phyloP scores from a whole-genome alignment of 2,797 vertebrate genomes.

The Melopsittacus undulatus region DNA sequence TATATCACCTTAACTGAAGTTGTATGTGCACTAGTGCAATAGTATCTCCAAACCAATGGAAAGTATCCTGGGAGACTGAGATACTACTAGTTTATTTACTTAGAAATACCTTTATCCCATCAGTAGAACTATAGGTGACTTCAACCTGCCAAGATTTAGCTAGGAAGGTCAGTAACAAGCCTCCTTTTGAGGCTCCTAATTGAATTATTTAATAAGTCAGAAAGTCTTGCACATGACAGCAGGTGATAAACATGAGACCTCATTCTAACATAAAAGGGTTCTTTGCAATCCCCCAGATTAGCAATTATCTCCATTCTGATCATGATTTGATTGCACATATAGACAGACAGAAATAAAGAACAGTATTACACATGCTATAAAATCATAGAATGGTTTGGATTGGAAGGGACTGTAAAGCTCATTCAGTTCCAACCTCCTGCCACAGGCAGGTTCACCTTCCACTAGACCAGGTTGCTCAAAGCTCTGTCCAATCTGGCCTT shows the following conservation, averaged over 20 bases:
- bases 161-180: neutral
- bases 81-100: neutral
- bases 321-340: neutral
- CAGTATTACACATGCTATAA: neutral
- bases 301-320: neutral
- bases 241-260: neutral
- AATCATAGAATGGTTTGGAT: neutral
- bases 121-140: neutral
- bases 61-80: neutral
- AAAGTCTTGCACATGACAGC: neutral
- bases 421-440: neutral
- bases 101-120: neutral
- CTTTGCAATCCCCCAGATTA: neutral
- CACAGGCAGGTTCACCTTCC: neutral
- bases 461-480: neutral
- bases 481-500: neutral
- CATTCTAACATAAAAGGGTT: neutral
- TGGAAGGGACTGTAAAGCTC: neutral
- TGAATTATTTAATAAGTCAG: neutral
- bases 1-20: neutral
- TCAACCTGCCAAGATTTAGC: neutral
- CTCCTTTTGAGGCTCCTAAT: accelerated
- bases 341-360: neutral
- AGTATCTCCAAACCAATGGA: accelerated
- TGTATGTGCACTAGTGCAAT: neutral